phyloP scores from a whole-genome alignment of 2,888 invertebrate species.

The Drosophila quinaria region DNA sequence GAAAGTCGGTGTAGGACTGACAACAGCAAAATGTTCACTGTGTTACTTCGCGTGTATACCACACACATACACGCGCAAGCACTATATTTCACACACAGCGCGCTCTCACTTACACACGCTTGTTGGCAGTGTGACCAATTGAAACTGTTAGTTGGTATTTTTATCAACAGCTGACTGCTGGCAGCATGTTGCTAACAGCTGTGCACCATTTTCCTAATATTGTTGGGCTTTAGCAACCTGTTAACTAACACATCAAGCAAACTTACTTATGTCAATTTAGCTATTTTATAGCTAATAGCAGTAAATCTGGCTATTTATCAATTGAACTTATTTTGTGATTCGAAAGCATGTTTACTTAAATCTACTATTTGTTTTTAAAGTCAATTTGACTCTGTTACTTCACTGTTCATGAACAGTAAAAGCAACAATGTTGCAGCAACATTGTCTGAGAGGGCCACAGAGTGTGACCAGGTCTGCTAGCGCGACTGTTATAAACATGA shows the following conservation, averaged over 20 bases:
- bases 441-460: background rate
- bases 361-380: too few relatives aligned
- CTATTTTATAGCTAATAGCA: too few relatives aligned
- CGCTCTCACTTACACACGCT: too few relatives aligned
- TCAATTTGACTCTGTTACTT: too few relatives aligned
- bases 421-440: slow-evolving; percentile 7
- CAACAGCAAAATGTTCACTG: slow-evolving; percentile 54
- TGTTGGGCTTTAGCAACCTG: background rate
- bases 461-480: slow-evolving; percentile 3
- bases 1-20: slow-evolving; percentile 65
- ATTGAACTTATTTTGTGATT: too few relatives aligned
- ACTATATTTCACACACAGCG: too few relatives aligned
- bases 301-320: too few relatives aligned
- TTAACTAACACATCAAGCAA: background rate
- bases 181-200: slow-evolving; percentile 49
- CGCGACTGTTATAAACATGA: background rate
- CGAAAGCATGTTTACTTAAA: too few relatives aligned
- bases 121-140: slow-evolving; percentile 30
- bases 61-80: slow-evolving; percentile 12
- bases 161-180: slow-evolving; percentile 38
- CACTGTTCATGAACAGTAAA: too few relatives aligned
- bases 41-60: slow-evolving; percentile 27
- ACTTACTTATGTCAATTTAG: too few relatives aligned
- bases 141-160: slow-evolving; percentile 30
- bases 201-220: background rate